Conservation (phyloP, 1,140 invertebrate genomes). For the Dolichoris vasculosae region DNA sequence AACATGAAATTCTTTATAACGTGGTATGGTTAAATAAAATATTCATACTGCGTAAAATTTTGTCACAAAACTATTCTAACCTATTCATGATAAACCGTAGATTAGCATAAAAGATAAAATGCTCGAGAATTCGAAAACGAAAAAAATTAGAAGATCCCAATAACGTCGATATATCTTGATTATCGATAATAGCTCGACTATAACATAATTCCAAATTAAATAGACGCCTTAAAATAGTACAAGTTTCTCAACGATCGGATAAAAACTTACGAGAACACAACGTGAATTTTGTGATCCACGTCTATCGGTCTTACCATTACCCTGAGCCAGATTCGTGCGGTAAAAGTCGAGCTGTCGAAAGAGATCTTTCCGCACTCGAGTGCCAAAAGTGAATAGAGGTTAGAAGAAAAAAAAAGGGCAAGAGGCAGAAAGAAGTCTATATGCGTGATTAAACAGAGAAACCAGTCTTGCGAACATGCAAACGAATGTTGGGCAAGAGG, state of each 20-base stretch:
- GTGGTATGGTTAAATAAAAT: too few relatives aligned
- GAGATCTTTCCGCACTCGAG: not conserved
- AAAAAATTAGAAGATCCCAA: too few relatives aligned
- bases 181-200: too few relatives aligned
- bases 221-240: not conserved
- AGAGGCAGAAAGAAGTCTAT: not conserved
- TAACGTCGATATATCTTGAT: too few relatives aligned
- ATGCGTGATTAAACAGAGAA: slow-evolving; percentile 4
- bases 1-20: too few relatives aligned
- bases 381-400: not conserved
- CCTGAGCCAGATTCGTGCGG: not conserved
- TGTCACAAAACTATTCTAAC: too few relatives aligned
- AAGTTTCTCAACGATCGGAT: not conserved
- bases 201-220: not conserved
- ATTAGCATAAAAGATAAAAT: too few relatives aligned
- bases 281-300: not conserved
- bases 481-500: not conserved
- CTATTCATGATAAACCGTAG: too few relatives aligned
- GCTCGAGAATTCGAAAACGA: too few relatives aligned
- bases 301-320: not conserved
- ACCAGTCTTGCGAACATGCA: not conserved
- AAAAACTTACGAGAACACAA: not conserved
- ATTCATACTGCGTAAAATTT: too few relatives aligned
- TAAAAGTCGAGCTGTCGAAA: not conserved
- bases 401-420: not conserved